These are phyloP conservation scores for Karalla daura DNA, from an alignment of 2,797 vertebrate species.

Conservation along the genomic window DNA sequence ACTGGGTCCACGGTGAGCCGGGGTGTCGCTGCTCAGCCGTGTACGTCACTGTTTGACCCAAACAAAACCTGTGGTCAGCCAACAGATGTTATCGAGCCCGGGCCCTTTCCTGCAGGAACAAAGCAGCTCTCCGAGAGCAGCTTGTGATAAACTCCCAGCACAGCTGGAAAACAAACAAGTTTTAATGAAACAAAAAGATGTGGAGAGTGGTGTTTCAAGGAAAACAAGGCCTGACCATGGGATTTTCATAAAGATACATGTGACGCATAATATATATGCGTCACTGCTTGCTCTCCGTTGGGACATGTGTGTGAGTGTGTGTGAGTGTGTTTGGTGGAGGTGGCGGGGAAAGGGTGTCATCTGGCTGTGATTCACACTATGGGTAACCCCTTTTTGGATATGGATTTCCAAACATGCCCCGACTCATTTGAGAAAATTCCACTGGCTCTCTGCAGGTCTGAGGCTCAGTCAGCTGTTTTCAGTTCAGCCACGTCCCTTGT, in stretches of 20 bases:
- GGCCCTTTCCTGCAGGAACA: conserved; percentile 70
- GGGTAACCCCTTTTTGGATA: conserved; percentile 7
- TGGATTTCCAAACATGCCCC: conserved; percentile 18
- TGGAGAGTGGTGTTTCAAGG: conserved; percentile 29
- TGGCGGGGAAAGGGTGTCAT: conserved; percentile 8
- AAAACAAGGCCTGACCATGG: conserved; percentile 33
- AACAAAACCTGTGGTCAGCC: conserved; percentile 61
- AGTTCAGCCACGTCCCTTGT: conserved; percentile 14
- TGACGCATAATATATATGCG: conserved; percentile 26
- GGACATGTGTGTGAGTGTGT: conserved; percentile 6
- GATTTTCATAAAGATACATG: conserved; percentile 43
- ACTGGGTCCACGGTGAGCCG: conserved; percentile 19
- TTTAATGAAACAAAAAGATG: conserved; percentile 63
- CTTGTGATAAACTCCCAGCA: conserved; percentile 43
- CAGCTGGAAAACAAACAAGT: conserved; percentile 57
- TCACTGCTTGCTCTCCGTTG: conserved; percentile 24
- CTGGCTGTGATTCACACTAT: conserved; percentile 37
- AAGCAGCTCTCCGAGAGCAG: conserved; percentile 43
- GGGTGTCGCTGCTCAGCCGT: conserved; percentile 9
- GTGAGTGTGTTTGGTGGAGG: background rate
- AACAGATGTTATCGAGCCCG: conserved; percentile 65
- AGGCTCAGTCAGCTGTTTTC: conserved; percentile 30
- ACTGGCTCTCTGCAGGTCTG: conserved; percentile 4
- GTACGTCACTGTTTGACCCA: conserved; percentile 63
- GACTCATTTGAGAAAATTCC: conserved; percentile 9